Evolutionary conservation across 1,140 invertebrate genomes (phyloP).

Genomic region (Psilanteris sp.): DNA sequence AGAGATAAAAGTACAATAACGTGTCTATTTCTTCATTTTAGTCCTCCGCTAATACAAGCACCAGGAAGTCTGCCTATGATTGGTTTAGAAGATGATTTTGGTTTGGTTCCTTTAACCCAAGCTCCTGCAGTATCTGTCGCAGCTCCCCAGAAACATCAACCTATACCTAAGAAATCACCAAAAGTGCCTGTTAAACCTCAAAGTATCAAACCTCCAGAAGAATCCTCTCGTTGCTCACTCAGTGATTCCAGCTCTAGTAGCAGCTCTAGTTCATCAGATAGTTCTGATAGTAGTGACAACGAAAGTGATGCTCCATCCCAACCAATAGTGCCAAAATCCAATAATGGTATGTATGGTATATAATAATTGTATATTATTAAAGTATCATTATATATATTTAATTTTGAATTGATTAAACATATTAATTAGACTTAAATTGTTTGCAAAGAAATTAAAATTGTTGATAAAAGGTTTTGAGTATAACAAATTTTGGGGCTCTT

Average conservation of each 20-base stretch:
- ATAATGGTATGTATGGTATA: conserved; percentile 17
- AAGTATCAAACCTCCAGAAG: not conserved
- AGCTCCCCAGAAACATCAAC: no score
- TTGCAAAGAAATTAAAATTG: no score
- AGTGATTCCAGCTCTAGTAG: conserved; percentile 45
- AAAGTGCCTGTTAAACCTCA: not conserved
- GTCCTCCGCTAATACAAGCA: conserved; percentile 81
- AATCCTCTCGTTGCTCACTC: conserved; percentile 3
- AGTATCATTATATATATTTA: no score
- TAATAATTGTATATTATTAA: no score
- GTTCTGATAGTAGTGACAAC: conserved; percentile 47
- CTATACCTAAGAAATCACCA: conserved; percentile 1
- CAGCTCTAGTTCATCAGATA: conserved; percentile 40
- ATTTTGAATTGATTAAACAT: no score
- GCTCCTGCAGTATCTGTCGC: not conserved
- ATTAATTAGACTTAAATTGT: no score
- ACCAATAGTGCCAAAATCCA: conserved; percentile 4
- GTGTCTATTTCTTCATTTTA: conserved; percentile 65
- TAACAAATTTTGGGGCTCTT: no score
- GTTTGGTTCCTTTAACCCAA: not conserved
- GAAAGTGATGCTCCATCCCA: conserved; percentile 7
- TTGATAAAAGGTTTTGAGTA: no score
- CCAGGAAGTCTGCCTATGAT: conserved; percentile 89
- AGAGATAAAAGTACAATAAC: no score
- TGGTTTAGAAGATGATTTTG: conserved; percentile 80